Evolutionary conservation across 2,888 invertebrate genomes (phyloP).

Genomic region (Netelia inedita): DNA sequence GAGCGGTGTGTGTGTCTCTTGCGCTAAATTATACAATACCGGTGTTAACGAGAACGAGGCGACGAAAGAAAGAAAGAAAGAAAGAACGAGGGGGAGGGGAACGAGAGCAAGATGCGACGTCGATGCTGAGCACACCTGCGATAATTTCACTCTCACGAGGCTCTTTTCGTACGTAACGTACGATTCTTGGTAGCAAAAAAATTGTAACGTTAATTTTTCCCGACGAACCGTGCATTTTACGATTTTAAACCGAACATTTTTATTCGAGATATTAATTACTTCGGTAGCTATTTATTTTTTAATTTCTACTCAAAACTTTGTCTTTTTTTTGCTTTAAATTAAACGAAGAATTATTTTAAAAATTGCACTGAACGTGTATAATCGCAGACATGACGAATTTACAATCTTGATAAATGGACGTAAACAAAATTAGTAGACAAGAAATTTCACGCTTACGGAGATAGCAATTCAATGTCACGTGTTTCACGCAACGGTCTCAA

Average conservation of each 20-base stretch:
- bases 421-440: not conserved
- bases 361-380: not conserved
- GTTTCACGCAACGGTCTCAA: not conserved
- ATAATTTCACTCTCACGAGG: slow-evolving; percentile 40
- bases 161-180: slow-evolving; percentile 7
- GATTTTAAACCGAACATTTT: not conserved
- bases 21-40: slow-evolving; percentile 50
- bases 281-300: not conserved
- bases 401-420: not conserved
- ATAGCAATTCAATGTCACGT: not conserved
- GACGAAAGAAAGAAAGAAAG: slow-evolving; percentile 10
- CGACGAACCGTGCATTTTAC: not conserved
- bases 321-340: no score
- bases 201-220: slow-evolving; percentile 13
- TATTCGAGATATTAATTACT: not conserved
- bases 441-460: not conserved
- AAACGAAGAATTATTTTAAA: no score
- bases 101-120: not conserved
- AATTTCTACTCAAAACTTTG: no score
- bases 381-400: not conserved
- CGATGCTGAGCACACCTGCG: slow-evolving; percentile 42
- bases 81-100: not conserved
- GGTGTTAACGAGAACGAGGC: slow-evolving; percentile 28
- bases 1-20: slow-evolving; percentile 26
- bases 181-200: slow-evolving; percentile 17